Evolutionary conservation across 2,797 vertebrate genomes (phyloP).

Genomic region (Ambastaia sidthimunki): DNA sequence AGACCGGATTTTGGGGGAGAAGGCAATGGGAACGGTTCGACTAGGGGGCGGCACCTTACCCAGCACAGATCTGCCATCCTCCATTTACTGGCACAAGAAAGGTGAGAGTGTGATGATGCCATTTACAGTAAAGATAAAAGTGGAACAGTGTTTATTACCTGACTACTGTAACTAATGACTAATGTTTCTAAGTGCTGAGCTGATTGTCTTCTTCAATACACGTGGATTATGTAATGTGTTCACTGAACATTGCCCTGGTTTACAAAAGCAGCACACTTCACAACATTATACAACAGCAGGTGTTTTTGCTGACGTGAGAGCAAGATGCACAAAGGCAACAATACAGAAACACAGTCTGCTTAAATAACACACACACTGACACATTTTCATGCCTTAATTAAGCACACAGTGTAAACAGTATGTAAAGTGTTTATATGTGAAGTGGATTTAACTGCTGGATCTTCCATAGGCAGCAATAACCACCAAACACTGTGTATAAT

Average conservation of each 20-base stretch:
- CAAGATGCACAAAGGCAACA: background rate
- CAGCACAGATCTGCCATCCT: conserved; percentile 49
- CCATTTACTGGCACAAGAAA: conserved; percentile 49
- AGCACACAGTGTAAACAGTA: background rate
- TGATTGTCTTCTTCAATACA: conserved; percentile 5
- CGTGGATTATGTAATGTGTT: conserved; percentile 3
- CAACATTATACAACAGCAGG: background rate
- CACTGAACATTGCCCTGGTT: conserved; percentile 20
- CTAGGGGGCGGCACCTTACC: conserved; percentile 49
- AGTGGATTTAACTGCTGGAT: background rate
- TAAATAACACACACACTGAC: background rate
- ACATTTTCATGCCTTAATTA: background rate
- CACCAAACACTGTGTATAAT: background rate
- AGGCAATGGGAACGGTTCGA: conserved; percentile 52
- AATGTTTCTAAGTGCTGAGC: conserved; percentile 5
- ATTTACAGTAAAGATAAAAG: background rate
- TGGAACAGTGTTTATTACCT: background rate
- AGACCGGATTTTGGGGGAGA: conserved; percentile 61
- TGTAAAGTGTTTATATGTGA: background rate
- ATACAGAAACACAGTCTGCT: background rate
- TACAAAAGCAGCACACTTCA: background rate
- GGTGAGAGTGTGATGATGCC: conserved; percentile 27
- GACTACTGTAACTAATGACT: background rate
- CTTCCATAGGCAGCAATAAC: background rate
- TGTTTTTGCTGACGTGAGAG: background rate